Percentiles rank a stretch among this genome's conserved stretches.
Conservation (phyloP, 2,113 vertebrate species). For the Boulengeromyrus knoepffleri region DNA sequence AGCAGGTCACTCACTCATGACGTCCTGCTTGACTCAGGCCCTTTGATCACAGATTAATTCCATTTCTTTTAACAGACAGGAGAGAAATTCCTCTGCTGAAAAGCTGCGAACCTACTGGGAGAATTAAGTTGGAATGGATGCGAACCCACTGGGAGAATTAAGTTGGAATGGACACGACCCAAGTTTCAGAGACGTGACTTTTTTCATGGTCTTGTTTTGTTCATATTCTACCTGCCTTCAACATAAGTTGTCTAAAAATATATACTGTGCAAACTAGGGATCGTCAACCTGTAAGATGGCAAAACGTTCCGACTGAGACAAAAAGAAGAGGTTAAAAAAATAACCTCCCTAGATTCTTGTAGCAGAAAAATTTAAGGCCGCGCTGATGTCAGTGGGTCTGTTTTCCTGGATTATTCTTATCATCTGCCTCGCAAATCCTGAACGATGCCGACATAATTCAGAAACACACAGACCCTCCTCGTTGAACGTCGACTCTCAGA, state of each 20-base stretch:
- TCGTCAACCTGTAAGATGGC: neutral
- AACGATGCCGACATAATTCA: slow-evolving; percentile 41
- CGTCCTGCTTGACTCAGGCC: slow-evolving; percentile 37
- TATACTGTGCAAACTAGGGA: neutral
- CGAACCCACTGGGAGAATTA: slow-evolving; percentile 40
- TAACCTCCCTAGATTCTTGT: neutral
- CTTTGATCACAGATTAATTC: slow-evolving; percentile 49
- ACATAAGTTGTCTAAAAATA: neutral
- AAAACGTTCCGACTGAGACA: neutral
- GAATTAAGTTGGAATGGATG: slow-evolving; percentile 39
- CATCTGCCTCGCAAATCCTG: slow-evolving; percentile 33
- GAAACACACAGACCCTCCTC: slow-evolving; percentile 23
- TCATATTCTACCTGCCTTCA: neutral
- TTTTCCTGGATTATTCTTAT: slow-evolving; percentile 41
- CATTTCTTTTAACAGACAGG: slow-evolving; percentile 56
- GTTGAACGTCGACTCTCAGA: slow-evolving; percentile 23
- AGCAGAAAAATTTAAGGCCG: neutral
- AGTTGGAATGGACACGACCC: slow-evolving; percentile 34
- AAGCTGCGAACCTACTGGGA: slow-evolving; percentile 45
- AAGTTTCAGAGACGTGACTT: slow-evolving; percentile 33
- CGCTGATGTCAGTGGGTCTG: slow-evolving; percentile 15
- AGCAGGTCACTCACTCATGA: neutral
- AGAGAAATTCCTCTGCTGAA: slow-evolving; percentile 55
- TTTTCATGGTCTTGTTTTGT: neutral
- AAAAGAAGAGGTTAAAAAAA: neutral